phyloP scores from a whole-genome alignment of 53 echinoderm and acorn worm genomes.

The Actinopyga echinites region DNA sequence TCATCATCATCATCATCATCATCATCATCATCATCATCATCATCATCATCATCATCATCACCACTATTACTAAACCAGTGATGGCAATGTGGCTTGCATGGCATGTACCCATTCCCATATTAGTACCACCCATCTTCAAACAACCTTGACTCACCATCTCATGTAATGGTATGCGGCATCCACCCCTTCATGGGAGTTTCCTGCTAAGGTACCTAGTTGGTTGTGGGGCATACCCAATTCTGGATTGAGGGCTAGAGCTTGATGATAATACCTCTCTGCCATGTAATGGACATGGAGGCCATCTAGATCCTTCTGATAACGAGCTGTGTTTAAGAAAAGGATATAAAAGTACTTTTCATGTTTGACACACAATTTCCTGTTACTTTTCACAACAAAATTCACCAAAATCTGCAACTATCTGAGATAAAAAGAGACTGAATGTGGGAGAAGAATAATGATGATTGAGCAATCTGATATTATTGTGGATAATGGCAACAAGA shows the following conservation, averaged over 20 bases:
- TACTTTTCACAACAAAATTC: no score
- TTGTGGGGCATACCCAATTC: conserved; percentile 99
- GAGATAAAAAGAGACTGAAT: background rate
- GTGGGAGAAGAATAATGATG: no score
- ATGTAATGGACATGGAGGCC: conserved; percentile 76
- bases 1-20: background rate
- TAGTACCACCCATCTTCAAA: background rate
- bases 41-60: background rate
- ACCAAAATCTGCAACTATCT: no score
- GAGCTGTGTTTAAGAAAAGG: conserved; percentile 56
- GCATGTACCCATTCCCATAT: background rate
- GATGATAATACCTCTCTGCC: conserved; percentile 95
- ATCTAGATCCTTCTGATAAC: conserved; percentile 92
- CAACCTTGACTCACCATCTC: conserved; percentile 71
- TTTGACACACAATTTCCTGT: no score
- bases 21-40: background rate
- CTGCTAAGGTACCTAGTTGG: conserved; percentile 92
- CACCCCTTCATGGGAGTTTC: conserved; percentile 85
- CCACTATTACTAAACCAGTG: no score
- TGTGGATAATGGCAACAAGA: no score
- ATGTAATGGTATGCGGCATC: conserved; percentile 97
- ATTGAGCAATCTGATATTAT: no score
- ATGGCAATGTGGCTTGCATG: background rate
- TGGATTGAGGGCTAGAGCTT: conserved; percentile 85
- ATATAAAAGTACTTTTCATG: background rate